Evolutionary conservation across 1,140 invertebrate species (phyloP), one percentile per base, ranked within the genome.

Genomic region (Octopus sinensis): DNA sequence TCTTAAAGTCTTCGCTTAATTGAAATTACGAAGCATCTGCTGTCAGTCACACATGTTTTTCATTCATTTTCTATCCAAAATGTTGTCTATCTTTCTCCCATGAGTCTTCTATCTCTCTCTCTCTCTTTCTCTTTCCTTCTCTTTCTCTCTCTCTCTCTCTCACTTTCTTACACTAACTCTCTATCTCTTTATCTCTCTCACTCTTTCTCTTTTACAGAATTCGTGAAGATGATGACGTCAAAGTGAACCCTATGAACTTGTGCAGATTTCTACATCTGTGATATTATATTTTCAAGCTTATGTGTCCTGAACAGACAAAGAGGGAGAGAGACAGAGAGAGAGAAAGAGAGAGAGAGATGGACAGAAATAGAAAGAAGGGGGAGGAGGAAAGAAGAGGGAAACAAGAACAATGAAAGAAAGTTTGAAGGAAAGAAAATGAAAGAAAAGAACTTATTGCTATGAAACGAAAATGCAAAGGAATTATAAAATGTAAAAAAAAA

Each of bases 221-320:
- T 73, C 30, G 68, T 73, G 68, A 73, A 73, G 13, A 73, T 73
- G 68, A 73, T 73, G 68, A 73, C 68, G 6, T 73, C 68, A 73
- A 73, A 73, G 68, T 73, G 68, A 73, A 13, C 17, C 30, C 5
- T 23, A 6, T 13, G 7, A 73, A 7, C 17, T 62, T 10, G 13
- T 6, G 30, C 68, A n/a, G 17, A 13, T 73, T 73, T 73, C 30
- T n/a, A 13, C 17, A 23, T 23, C 68, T 73, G 68, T 73, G 68
- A 73, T 73, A 73, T 73, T 73, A n/a, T 13, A 9, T 73, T n/a
- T 13, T 73, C 68, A 9, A 6, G 9, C 17, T 7, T 73, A 23
- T 73, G 7, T 13, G 17, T 23, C 13, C 30, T 9, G 68, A 6
- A 10, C 6, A 9, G 68, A 73, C 68, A 73, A 43, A 43, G 30